Conservation (phyloP, 2,113 vertebrate species). For the Pelmatolapia mariae region DNA sequence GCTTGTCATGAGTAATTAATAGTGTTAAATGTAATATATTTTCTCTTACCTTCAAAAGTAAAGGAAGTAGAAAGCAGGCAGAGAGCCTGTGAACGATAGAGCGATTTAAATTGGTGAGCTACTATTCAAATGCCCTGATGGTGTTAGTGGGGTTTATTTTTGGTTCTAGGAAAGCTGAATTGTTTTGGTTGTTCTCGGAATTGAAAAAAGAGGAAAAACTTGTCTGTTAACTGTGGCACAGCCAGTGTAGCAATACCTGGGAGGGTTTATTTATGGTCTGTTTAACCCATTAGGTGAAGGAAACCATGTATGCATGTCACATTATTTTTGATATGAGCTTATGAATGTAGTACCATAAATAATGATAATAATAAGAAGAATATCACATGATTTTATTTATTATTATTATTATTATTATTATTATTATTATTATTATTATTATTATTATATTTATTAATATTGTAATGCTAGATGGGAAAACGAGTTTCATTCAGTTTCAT, state of each 20-base stretch:
- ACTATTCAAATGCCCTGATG: neutral
- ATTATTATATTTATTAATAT: neutral
- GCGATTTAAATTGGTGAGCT: neutral
- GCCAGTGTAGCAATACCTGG: rapidly evolving
- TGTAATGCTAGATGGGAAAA: neutral
- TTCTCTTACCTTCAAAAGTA: neutral
- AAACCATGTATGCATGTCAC: neutral
- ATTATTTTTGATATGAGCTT: neutral
- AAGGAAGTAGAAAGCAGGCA: neutral
- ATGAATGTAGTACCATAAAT: neutral
- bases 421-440: neutral
- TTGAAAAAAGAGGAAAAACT: neutral
- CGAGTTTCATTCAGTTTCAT: neutral
- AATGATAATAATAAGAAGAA: neutral
- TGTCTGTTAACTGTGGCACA: neutral
- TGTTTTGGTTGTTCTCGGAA: neutral
- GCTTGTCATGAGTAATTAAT: neutral
- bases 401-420: neutral
- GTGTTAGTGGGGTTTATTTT: rapidly evolving
- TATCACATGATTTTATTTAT: neutral
- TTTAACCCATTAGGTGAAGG: neutral
- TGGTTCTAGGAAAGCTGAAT: neutral
- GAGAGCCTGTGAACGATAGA: rapidly evolving
- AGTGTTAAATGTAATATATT: neutral
- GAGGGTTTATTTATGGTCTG: neutral